Percentiles rank a stretch among this genome's conserved stretches.
Conservation (phyloP, 2,888 invertebrate genomes). For the Lagria hirta region DNA sequence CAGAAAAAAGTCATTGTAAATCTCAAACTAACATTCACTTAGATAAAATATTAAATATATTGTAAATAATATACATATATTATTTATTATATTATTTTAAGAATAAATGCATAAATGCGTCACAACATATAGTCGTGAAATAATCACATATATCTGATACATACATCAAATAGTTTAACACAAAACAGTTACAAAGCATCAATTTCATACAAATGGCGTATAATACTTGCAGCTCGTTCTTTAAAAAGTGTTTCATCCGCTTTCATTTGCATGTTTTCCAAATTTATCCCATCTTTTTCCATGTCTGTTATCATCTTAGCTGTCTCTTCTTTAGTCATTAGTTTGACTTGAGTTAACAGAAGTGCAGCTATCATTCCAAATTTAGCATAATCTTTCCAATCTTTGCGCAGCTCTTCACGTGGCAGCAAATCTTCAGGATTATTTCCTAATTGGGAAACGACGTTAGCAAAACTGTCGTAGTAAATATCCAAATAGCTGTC, state of each 20-base stretch:
- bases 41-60: no score
- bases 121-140: no score
- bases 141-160: no score
- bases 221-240: slow-evolving; percentile 20
- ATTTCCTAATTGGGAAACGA: slow-evolving; percentile 35
- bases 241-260: slow-evolving; percentile 28
- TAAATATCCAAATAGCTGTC: slow-evolving; percentile 43
- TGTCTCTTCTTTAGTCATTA: slow-evolving; percentile 27
- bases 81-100: no score
- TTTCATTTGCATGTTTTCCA: neutral
- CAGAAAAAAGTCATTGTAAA: no score
- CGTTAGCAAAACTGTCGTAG: slow-evolving; percentile 38
- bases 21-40: no score
- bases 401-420: slow-evolving; percentile 32
- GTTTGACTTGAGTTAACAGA: slow-evolving; percentile 28
- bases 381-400: slow-evolving; percentile 35
- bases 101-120: no score
- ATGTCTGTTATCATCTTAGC: slow-evolving; percentile 20
- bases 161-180: no score
- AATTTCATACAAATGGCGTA: slow-evolving; percentile 20
- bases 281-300: neutral
- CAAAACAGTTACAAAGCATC: slow-evolving; percentile 6
- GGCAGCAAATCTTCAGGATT: slow-evolving; percentile 42
- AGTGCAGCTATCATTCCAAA: slow-evolving; percentile 32
- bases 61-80: no score